Base-by-base conservation (phyloP, 1,140 invertebrate species). In the Penaeus chinensis region DNA sequence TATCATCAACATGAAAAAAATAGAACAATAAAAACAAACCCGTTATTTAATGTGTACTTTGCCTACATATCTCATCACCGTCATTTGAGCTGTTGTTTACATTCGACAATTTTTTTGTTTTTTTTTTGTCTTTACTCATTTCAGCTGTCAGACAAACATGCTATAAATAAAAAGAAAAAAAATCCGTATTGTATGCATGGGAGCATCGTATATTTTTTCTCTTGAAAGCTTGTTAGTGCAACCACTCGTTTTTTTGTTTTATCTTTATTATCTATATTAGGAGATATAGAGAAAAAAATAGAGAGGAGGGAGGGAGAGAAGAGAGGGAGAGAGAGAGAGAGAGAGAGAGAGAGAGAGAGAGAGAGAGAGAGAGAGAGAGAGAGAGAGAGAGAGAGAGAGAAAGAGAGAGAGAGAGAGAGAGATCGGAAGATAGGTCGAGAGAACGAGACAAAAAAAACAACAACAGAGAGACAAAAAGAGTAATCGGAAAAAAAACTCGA, bases 281-380 rank as follows among this genome's bases (percentile, higher is more conserved):
- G 47, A 77, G 74, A 77, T 2, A 77, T 2, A 77, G 74, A 77
- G 47, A 32, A 22, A 77, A 22, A 47, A 22, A 77, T 32, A 77
- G 47, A 47, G 47, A 76, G 71, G 24, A 27, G 24, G 42, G 24
- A 16, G 24, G 42, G 24, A 27, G 24, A 16, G 24, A 27, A 18
- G 42, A 77, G 74, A 77, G 47, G 22, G 47, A 77, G 24, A 77
- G 47, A 47, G 47, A 77, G 74, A 77, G 2, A 47, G 47, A 77
- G 74, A 77, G 24, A 20, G 47, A 77, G 27, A 42, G 22, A 22
- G 24, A 42, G 74, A 42, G 24, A 47, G 47, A 42, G 27, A 77
- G 47, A 42, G 19, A 77, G 27, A 37, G 47, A 47, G 19, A 77
- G 74, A 37, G 24, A 47, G 32, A 77, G 32, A 20, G 24, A 47